Conservation (phyloP, 1,140 invertebrate genomes). For the Eumeta japonica region DNA sequence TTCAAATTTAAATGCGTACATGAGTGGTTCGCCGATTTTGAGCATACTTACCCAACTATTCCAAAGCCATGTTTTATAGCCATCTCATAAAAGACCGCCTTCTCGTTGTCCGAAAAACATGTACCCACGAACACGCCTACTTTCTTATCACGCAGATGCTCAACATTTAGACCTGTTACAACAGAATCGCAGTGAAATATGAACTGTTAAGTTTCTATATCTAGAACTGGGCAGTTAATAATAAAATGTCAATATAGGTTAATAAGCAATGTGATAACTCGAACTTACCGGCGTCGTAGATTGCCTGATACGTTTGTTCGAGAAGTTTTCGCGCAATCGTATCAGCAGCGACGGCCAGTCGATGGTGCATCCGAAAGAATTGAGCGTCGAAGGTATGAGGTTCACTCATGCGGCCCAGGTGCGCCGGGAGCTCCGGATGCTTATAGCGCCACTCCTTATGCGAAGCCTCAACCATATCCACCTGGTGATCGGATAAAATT, state of each 20-base stretch:
- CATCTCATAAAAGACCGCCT: constrained; percentile 67
- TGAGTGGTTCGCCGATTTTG: too few species aligned
- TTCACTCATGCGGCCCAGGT: constrained; percentile 10
- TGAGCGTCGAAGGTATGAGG: constrained; percentile 36
- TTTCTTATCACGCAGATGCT: constrained; percentile 57
- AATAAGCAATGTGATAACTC: too few species aligned
- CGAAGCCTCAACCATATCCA: constrained; percentile 9
- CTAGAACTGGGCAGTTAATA: background rate
- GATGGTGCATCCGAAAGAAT: constrained; percentile 44
- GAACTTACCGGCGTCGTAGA: constrained; percentile 47
- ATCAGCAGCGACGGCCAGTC: constrained; percentile 42
- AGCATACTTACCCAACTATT: constrained; percentile 71
- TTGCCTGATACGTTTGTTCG: constrained; percentile 43
- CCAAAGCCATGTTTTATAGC: constrained; percentile 59
- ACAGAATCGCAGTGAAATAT: too few species aligned
- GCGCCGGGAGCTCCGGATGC: constrained; percentile 14
- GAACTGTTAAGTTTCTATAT: too few species aligned
- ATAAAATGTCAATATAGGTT: too few species aligned
- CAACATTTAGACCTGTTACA: constrained; percentile 67
- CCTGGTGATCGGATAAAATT: too few species aligned
- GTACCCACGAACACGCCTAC: constrained; percentile 68
- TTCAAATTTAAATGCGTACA: too few species aligned
- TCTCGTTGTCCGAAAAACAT: constrained; percentile 58
- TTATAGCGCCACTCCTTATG: constrained; percentile 11
- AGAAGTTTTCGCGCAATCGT: constrained; percentile 42